Evolutionary conservation across 2,888 invertebrate species (phyloP), one percentile per base, ranked within the genome.

Genomic region (Caprella mutica): DNA sequence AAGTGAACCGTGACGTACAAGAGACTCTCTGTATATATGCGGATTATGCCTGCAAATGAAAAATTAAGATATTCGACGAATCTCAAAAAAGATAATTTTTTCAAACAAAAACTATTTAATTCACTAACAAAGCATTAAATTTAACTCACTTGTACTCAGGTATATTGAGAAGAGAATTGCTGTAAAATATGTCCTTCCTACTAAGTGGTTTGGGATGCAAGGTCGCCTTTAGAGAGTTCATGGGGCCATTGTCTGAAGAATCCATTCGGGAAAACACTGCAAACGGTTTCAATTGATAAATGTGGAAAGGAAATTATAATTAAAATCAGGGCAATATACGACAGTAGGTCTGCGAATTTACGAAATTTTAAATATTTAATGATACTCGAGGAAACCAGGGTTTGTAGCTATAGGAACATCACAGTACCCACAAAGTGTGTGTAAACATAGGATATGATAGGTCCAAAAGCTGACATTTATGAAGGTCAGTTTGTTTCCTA

Each of bases 151-250:
- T 69, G 66, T 70, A 73, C 65, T 71, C 69, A 17, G 74, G 72
- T 55, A 80, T 73, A 68, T 78, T 80, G 56, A 76, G 73, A 21
- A 84, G 73, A 69, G 81, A 86, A 66, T 90, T 90, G 70, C 86
- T 85, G 71, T 92, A 93, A 68, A 94, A 82, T 8, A 91, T 83
- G 72, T 96, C 93, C 54, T 86, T 86, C 53, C 88, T 79, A 68
- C 84, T 80, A 79, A 93, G 83, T 17, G 89, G 84, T 2, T 48
- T 27, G 6, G 48, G 30, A 27, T 27, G 48, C 2, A 30, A 27
- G 19, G 19, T 21, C 29, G 17, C 23, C 9, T 21, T 8, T 17
- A 27, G 48, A 30, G 12, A n/a, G 12, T 40, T 5, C 40, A 21
- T 6, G 3, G 44, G 44, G 5, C 17, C n/a, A 27, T 5, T 24